Conservation (phyloP, 2,888 invertebrate genomes). For the Boloria euphrosyne region DNA sequence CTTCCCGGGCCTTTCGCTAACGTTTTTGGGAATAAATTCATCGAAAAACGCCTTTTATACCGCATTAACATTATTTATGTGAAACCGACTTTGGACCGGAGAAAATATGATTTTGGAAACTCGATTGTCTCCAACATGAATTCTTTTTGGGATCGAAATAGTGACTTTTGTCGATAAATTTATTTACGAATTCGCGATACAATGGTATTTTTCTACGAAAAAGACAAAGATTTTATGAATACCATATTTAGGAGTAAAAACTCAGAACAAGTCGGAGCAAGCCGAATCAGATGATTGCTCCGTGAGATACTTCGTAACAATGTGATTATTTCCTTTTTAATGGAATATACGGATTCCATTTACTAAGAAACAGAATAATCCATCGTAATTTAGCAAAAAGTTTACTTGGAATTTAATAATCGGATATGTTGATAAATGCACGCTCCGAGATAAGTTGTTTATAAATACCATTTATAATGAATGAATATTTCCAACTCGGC, state of each 20-base stretch:
- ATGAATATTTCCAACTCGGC: constrained; percentile 27
- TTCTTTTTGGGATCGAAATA: constrained; percentile 31
- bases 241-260: constrained; percentile 53
- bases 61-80: constrained; percentile 72
- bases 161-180: constrained; percentile 34
- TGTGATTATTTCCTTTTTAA: constrained; percentile 48
- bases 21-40: constrained; percentile 74
- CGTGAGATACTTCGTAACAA: constrained; percentile 57
- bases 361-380: constrained; percentile 32
- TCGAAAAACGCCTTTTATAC: constrained; percentile 74
- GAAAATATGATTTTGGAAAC: constrained; percentile 39
- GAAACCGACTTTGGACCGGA: constrained; percentile 26
- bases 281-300: constrained; percentile 50
- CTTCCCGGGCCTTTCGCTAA: constrained; percentile 62
- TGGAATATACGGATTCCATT: constrained; percentile 31
- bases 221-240: constrained; percentile 54
- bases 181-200: constrained; percentile 37
- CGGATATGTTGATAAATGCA: constrained; percentile 23
- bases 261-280: constrained; percentile 34
- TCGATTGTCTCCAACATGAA: constrained; percentile 33
- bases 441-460: constrained; percentile 22
- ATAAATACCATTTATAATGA: constrained; percentile 27
- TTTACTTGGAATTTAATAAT: constrained; percentile 29
- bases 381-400: constrained; percentile 24
- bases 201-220: constrained; percentile 50